phyloP scores from a whole-genome alignment of 1,140 invertebrate genomes.

The Pararge aegeria region DNA sequence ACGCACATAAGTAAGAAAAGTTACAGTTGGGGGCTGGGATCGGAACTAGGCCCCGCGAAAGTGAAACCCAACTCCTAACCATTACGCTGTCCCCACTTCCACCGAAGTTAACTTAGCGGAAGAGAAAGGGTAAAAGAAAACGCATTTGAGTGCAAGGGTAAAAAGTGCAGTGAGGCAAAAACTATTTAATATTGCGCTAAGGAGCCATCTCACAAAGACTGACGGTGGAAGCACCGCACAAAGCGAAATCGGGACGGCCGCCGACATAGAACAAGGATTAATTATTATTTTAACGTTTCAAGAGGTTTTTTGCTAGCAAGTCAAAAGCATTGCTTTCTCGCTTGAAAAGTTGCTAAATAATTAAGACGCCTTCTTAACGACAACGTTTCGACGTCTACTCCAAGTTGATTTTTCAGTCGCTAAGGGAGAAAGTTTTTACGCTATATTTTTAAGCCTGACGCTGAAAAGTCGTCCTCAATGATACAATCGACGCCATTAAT shows the following conservation, averaged over 20 bases:
- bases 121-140: slow-evolving; percentile 13
- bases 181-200: slow-evolving; percentile 76
- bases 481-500: slow-evolving; percentile 12
- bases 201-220: slow-evolving; percentile 59
- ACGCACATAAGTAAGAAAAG: too few species aligned
- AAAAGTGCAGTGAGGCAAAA: slow-evolving; percentile 61
- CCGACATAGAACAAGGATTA: slow-evolving; percentile 64
- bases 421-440: slow-evolving; percentile 39
- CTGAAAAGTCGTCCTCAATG: slow-evolving; percentile 9
- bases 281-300: slow-evolving; percentile 77
- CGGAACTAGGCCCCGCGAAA: too few species aligned
- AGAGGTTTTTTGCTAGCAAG: slow-evolving; percentile 71
- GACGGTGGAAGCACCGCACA: slow-evolving; percentile 63
- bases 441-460: slow-evolving; percentile 27
- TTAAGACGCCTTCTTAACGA: slow-evolving; percentile 70
- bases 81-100: too few species aligned
- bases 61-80: too few species aligned
- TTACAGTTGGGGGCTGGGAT: too few species aligned
- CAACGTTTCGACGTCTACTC: slow-evolving; percentile 56
- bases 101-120: neutral
- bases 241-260: slow-evolving; percentile 50
- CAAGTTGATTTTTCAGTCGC: slow-evolving; percentile 54
- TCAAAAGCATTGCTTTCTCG: slow-evolving; percentile 71
- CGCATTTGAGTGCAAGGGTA: slow-evolving; percentile 34
- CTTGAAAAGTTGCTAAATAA: slow-evolving; percentile 76